Evolutionary conservation across 2,797 vertebrate genomes (phyloP).

Genomic region (Phalloptychus januarius): DNA sequence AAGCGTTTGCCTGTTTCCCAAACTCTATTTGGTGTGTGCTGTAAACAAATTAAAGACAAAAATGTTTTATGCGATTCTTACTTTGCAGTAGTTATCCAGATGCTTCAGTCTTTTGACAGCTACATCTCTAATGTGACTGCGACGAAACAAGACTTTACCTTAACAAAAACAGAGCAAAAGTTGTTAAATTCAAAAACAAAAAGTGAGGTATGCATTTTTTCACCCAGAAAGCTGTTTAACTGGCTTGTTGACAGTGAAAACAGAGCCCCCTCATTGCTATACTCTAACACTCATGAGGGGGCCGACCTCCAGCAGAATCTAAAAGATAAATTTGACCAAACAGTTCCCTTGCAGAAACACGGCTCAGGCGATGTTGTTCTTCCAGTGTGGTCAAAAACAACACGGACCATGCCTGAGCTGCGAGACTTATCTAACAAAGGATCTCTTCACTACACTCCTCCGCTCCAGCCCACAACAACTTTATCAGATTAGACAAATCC

Average conservation of each 20-base stretch:
- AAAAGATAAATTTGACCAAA: constrained; percentile 5
- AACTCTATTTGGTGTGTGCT: not conserved
- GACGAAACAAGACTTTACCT: constrained; percentile 96
- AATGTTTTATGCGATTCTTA: constrained; percentile 68
- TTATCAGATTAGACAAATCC: constrained; percentile 71
- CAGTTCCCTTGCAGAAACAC: constrained; percentile 10
- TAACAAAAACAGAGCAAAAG: constrained; percentile 9
- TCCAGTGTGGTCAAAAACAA: constrained; percentile 51
- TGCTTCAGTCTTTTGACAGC: constrained; percentile 92
- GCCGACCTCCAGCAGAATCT: not conserved
- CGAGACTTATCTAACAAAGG: constrained; percentile 64
- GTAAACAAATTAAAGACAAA: not conserved
- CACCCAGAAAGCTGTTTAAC: not conserved
- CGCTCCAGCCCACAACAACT: constrained; percentile 56
- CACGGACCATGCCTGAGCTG: constrained; percentile 32
- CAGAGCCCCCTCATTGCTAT: not conserved
- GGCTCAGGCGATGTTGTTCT: constrained; percentile 21
- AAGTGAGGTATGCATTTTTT: not conserved
- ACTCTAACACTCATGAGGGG: constrained; percentile 2
- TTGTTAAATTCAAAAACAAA: not conserved
- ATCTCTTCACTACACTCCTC: constrained; percentile 63
- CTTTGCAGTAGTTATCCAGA: constrained; percentile 95
- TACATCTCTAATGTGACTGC: constrained; percentile 94
- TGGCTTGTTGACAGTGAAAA: not conserved
- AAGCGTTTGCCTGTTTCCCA: constrained; percentile 10